Percentiles rank a stretch among this genome's conserved stretches.
These are phyloP conservation scores for Pituophis catenifer DNA, from an alignment of 2,113 vertebrate genomes.

Conservation along the genomic window DNA sequence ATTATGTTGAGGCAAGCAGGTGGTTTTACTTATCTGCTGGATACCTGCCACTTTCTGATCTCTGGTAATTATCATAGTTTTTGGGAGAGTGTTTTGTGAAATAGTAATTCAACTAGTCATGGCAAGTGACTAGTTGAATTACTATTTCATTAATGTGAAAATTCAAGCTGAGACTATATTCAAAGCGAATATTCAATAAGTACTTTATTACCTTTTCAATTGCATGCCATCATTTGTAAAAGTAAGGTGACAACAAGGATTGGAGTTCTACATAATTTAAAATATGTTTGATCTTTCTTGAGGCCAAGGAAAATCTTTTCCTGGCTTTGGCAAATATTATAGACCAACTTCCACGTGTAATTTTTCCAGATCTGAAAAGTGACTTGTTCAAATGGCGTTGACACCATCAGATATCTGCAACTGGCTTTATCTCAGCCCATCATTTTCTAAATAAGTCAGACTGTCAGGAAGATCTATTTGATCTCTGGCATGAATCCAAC, in stretches of 20 bases:
- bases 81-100: neutral
- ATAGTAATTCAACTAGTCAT: neutral
- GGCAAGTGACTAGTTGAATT: neutral
- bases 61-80: neutral
- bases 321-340: neutral
- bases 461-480: constrained; percentile 30
- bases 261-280: neutral
- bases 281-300: neutral
- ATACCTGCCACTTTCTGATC: neutral
- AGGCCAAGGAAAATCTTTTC: neutral
- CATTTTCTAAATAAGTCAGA: constrained; percentile 15
- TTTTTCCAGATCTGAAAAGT: neutral
- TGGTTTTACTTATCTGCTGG: neutral
- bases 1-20: neutral
- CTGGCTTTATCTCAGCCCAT: constrained; percentile 24
- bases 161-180: neutral
- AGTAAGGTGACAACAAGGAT: neutral
- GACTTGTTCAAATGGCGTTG: neutral
- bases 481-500: constrained; percentile 39
- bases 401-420: constrained; percentile 31
- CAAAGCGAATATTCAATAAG: neutral
- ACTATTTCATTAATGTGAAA: neutral
- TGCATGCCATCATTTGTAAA: neutral
- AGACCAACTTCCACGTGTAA: neutral
- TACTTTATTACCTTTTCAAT: neutral